Evolutionary conservation across 2,113 vertebrate genomes (phyloP), one percentile per base, ranked within the genome.

Genomic region (Peromyscus californicus): DNA sequence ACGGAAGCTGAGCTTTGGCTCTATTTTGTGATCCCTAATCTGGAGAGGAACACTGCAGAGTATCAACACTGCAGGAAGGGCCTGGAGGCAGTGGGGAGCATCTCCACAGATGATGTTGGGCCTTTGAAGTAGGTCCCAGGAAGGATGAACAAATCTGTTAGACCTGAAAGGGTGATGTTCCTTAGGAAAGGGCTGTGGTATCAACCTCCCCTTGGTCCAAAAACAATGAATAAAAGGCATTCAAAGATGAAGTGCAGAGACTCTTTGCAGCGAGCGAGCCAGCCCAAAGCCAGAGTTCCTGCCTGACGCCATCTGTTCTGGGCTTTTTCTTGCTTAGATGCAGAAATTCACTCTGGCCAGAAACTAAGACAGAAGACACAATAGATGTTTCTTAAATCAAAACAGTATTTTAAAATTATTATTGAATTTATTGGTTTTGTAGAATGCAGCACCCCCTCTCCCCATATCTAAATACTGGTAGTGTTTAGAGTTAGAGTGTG

Each of bases 181-280:
- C 59, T 51, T 29, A 63, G 59, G 75, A 67, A 80, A 94, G 15
- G 33, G 48, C 21, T 69, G 45, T 13, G 10, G 36, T 21, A 29
- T 79, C 31, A 6, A 36, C 13, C 36, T 94, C 24, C 10, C 42
- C 7, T 74, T 7, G 22, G 57, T 24, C 42, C 57, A 33, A 54
- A 57, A 33, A 87, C 2, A 45, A 0, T 13, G 51, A 31, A 78
- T 3, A 4, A n/a, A 57, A n/a, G 63, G 36, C 7, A 63, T 2
- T 12, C 22, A 12, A 42, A 39, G 61, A 17, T 5, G 9, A 24
- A 22, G 3, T 39, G 3, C 17, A 63, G 24, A 29, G 89, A 3
- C 48, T 12, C 45, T 22, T 13, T 7, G 5, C 0, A 0, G 4
- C 0, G 4, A 78, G 61, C 12, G 61, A 0, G 42, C 13, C 15